Evolutionary conservation across 1,140 invertebrate genomes (phyloP).

Genomic region (Saccostrea glomerata): DNA sequence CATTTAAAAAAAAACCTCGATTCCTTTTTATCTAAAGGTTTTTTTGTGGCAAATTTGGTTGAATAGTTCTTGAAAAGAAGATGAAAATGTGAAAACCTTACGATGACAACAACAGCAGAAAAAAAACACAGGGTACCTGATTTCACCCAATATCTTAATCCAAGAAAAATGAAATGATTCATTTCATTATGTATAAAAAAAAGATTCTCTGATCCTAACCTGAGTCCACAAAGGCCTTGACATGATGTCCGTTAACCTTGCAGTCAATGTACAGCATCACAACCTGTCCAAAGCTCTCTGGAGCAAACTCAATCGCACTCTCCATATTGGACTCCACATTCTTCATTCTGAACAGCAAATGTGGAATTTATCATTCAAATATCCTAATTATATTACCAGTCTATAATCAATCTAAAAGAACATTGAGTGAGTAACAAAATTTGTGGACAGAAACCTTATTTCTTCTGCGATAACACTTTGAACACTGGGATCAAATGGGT

Average conservation of each 20-base stretch:
- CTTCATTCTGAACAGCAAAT: slow-evolving; percentile 83
- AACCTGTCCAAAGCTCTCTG: slow-evolving; percentile 98
- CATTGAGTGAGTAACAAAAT: background rate
- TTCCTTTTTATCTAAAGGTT: too few species aligned
- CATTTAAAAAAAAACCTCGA: too few species aligned
- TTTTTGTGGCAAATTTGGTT: too few species aligned
- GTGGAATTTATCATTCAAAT: background rate
- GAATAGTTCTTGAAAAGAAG: too few species aligned
- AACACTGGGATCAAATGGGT: slow-evolving; percentile 96
- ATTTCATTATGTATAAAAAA: background rate
- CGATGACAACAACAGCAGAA: too few species aligned
- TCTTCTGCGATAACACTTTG: slow-evolving; percentile 97
- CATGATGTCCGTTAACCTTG: slow-evolving; percentile 92
- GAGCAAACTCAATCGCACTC: slow-evolving; percentile 98
- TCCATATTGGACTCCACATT: slow-evolving; percentile 99
- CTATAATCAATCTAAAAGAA: too few species aligned
- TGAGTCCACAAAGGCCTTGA: slow-evolving; percentile 99
- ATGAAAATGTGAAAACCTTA: too few species aligned
- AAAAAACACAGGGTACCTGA: too few species aligned
- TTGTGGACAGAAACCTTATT: slow-evolving; percentile 82
- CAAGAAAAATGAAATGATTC: too few species aligned
- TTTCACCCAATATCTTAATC: too few species aligned
- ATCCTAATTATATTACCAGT: too few species aligned
- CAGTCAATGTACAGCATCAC: slow-evolving; percentile 95
- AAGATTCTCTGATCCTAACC: slow-evolving; percentile 79